Base-by-base conservation (phyloP, 2,113 vertebrate genomes). In the Scophthalmus maximus region DNA sequence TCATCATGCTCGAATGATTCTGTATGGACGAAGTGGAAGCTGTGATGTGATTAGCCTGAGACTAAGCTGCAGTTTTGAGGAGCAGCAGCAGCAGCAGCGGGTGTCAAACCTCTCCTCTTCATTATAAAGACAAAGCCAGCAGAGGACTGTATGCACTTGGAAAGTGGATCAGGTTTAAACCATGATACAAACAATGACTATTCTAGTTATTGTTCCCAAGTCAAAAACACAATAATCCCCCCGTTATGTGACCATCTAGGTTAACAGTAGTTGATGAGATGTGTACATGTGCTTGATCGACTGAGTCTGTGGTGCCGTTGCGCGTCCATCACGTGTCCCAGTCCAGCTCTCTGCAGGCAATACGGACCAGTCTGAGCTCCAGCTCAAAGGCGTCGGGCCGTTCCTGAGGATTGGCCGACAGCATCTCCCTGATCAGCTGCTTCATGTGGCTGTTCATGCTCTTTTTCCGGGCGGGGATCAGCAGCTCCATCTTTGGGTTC, bases 401-500 rank as follows among this genome's bases (percentile, higher is more conserved):
- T 76, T 99, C 97, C 93, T 98, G 96, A 2, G 97, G 97, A 88
- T 98, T 98, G 75, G 95, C 96, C 12, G 97, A 95, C 83, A 99
- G 92, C 97, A 99, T 99, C 68, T 99, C 96, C 71, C 97, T 95
- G 80, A 99, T 93, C 79, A 99, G 91, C 86, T 96, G 96, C 85
- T 96, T 98, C 97, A 99, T 98, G 56, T 86, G 91, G 38, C 94
- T 93, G 18, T 96, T 97, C 97, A 99, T 99, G 85, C 95, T 96
- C 75, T 98, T 98, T 72, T 97, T 98, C 84, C 97, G 94, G 0
- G 97, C 95, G 0, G 97, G 97, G 88, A 99, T 97, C 58, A 95
- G 95, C 72, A 99, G 94, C 91, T 99, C 95, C 97, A 98, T 96
- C 89, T 97, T 97, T 8, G 97, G 97, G 90, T 99, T 99, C 84